phyloP scores from a whole-genome alignment of 2,888 invertebrate genomes.

The Tetragonisca angustula region DNA sequence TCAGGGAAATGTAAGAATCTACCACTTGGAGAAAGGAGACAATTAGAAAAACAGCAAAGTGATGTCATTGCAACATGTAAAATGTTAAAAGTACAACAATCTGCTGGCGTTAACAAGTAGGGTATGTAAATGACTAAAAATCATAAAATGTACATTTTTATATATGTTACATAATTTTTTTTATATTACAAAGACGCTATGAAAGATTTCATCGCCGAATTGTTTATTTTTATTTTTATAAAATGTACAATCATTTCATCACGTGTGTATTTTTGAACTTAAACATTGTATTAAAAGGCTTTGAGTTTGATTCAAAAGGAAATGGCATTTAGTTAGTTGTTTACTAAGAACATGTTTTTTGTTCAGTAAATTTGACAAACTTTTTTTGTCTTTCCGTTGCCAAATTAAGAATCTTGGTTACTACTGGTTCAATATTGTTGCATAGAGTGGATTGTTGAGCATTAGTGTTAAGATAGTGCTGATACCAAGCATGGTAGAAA shows the following conservation, averaged over 20 bases:
- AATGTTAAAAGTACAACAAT: slow-evolving; percentile 83
- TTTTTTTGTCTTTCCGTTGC: slow-evolving; percentile 93
- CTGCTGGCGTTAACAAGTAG: slow-evolving; percentile 36
- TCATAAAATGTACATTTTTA: slow-evolving; percentile 17
- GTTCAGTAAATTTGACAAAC: slow-evolving; percentile 94
- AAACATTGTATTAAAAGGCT: slow-evolving; percentile 85
- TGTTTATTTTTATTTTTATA: slow-evolving; percentile 36
- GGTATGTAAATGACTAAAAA: slow-evolving; percentile 63
- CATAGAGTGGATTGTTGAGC: too few relatives aligned
- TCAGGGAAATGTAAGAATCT: slow-evolving; percentile 87
- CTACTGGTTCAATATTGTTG: slow-evolving; percentile 87
- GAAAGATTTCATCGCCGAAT: slow-evolving; percentile 4
- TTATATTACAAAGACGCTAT: slow-evolving; percentile 8
- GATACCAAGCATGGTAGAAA: too few relatives aligned
- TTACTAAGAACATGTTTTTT: slow-evolving; percentile 93
- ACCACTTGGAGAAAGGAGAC: slow-evolving; percentile 86
- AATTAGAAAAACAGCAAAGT: slow-evolving; percentile 86
- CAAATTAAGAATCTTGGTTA: slow-evolving; percentile 88
- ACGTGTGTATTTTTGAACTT: slow-evolving; percentile 39
- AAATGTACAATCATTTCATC: slow-evolving; percentile 29
- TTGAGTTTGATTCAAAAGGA: slow-evolving; percentile 92
- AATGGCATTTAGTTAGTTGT: slow-evolving; percentile 92
- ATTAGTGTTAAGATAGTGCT: too few relatives aligned
- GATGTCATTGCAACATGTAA: slow-evolving; percentile 87
- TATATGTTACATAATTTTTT: not conserved